Percentiles rank a stretch among this genome's conserved stretches.
Evolutionary conservation across 2,888 invertebrate genomes (phyloP).

Genomic region (Hyppa rectilinea): DNA sequence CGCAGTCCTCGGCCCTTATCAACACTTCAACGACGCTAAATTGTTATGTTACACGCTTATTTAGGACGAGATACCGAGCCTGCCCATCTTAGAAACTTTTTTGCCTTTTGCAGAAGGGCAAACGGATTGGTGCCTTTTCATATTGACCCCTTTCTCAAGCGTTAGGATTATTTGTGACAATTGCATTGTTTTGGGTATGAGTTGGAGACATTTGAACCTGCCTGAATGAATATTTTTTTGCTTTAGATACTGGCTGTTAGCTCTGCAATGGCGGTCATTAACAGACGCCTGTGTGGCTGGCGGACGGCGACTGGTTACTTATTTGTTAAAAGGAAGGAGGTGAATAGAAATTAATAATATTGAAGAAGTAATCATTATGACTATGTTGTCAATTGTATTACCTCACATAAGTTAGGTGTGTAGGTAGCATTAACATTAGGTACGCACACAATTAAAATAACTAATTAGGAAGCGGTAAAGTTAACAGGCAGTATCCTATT

Average conservation of each 20-base stretch:
- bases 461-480: slow-evolving; percentile 33
- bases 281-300: slow-evolving; percentile 18
- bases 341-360: neutral
- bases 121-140: neutral
- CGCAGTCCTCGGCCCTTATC: slow-evolving; percentile 72
- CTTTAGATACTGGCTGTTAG: neutral
- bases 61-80: slow-evolving; percentile 43
- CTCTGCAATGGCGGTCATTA: slow-evolving; percentile 2
- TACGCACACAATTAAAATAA: slow-evolving; percentile 35
- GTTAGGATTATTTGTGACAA: neutral
- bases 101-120: neutral
- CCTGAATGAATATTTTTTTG: neutral
- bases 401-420: neutral
- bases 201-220: neutral
- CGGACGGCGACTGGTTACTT: neutral
- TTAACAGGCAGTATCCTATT: slow-evolving; percentile 45
- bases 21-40: slow-evolving; percentile 63
- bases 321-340: slow-evolving; percentile 11
- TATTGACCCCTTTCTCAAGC: neutral
- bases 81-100: slow-evolving; percentile 7
- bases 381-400: neutral
- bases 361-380: neutral
- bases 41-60: slow-evolving; percentile 57
- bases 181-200: neutral
- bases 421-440: neutral